Percentiles rank a stretch among this genome's conserved stretches.
These are phyloP conservation scores for Falco cherrug DNA, from an alignment of 2,797 vertebrate species.

Conservation along the genomic window DNA sequence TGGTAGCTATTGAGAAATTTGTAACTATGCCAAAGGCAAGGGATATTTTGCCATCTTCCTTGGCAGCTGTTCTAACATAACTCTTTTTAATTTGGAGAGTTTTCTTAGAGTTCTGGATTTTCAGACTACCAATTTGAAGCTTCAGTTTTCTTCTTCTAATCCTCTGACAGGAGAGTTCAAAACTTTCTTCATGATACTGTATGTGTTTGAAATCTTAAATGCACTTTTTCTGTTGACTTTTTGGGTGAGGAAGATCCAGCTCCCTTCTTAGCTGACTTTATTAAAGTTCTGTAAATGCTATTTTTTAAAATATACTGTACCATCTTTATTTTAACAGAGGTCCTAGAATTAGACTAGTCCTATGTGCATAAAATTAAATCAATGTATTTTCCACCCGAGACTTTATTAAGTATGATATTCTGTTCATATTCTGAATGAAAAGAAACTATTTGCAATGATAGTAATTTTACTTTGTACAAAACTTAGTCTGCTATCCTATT, in stretches of 20 bases:
- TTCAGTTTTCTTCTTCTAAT: background rate
- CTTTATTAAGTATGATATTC: background rate
- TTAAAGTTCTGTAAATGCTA: background rate
- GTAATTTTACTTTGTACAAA: background rate
- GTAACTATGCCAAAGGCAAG: background rate
- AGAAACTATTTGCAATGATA: background rate
- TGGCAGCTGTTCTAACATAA: background rate
- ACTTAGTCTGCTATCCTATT: background rate
- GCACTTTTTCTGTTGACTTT: background rate
- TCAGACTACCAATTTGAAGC: background rate
- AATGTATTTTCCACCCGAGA: background rate
- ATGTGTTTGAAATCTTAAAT: background rate
- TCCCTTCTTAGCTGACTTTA: background rate
- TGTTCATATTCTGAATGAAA: background rate
- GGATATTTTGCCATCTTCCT: background rate
- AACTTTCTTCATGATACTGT: background rate
- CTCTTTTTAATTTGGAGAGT: background rate
- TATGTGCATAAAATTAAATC: background rate
- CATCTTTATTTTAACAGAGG: background rate
- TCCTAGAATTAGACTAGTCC: background rate
- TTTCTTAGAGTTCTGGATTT: background rate
- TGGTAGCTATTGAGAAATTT: background rate
- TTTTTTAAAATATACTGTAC: background rate
- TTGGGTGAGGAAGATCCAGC: background rate
- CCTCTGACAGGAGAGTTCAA: background rate